Evolutionary conservation across 2,797 vertebrate species (phyloP).

Genomic region (Pampus argenteus): DNA sequence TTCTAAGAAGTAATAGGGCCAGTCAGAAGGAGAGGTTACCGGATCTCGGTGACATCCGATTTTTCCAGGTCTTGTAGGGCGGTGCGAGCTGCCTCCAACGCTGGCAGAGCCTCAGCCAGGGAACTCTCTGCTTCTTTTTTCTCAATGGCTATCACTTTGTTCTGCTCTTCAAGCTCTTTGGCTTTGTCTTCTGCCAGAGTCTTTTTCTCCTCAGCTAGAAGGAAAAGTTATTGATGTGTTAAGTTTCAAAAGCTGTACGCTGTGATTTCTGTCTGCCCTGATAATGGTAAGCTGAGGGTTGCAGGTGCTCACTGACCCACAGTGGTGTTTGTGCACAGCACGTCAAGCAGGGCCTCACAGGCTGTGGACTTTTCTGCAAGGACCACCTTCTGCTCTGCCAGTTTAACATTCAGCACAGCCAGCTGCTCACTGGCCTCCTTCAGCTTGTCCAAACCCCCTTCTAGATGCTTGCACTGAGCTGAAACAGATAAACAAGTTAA

Average conservation of each 20-base stretch:
- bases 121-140: conserved; percentile 92
- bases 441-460: conserved; percentile 94
- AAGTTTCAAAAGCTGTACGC: neutral
- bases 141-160: conserved; percentile 91
- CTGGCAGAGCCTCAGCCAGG: conserved; percentile 92
- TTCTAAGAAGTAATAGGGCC: neutral
- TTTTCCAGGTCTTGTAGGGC: conserved; percentile 96
- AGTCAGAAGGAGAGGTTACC: conserved; percentile 76
- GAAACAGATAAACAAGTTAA: conserved; percentile 28
- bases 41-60: conserved; percentile 96
- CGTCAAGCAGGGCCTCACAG: conserved; percentile 89
- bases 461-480: conserved; percentile 94
- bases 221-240: neutral
- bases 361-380: conserved; percentile 92
- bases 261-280: neutral
- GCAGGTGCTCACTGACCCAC: conserved; percentile 82
- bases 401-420: conserved; percentile 91
- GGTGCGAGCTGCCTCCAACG: conserved; percentile 90
- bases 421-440: conserved; percentile 93
- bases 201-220: conserved; percentile 94
- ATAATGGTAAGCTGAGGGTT: neutral
- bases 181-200: conserved; percentile 93
- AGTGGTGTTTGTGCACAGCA: conserved; percentile 90
- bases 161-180: conserved; percentile 94
- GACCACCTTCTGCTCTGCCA: conserved; percentile 94